Base-by-base conservation (phyloP, 2,113 vertebrate genomes). In the Eidolon helvum region DNA sequence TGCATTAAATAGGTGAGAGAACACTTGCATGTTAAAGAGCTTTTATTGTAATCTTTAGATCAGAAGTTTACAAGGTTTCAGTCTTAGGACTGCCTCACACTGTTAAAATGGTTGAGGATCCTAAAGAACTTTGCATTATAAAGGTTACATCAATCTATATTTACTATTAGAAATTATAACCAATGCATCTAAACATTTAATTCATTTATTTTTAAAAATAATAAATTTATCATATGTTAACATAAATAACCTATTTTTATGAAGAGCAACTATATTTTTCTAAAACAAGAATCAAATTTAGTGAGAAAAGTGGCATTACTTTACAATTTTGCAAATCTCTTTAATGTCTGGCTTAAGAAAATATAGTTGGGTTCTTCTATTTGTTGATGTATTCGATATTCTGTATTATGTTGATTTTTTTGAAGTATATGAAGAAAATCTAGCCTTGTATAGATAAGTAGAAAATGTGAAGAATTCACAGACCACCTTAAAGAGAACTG, bases 241-340 rank as follows among this genome's bases (percentile, higher is more conserved):
- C 22, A 53, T n/a, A 79, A 87, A 90, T 84, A 72, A 66, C 35
- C 24, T 66, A 28, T 55, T 96, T 95, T 95, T 74, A n/a, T 80
- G 22, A 65, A 83, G 92, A 87, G 10, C 11, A 86, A 33, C 55
- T 53, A 7, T 59, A n/a, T 95, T 87, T 97, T 95, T 87, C 65
- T 48, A 59, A 59, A 97, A 82, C 26, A 86, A 84, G 30, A 86
- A 71, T 71, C 15, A 90, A 45, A 80, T 35, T 89, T 38, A 22
- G 48, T 68, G 83, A 85, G 66, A 79, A 90, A 10, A 35, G 3
- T 55, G n/a, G 1, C 30, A 22, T 24, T 69, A 26, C 59, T 61
- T 90, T 91, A 75, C 5, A 18, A 53, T 95, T 94, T 48, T 79
- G 48, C 26, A 90, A 87, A 35, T 48, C 33, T 26, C 79, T 87